A percentile compares a stretch with the other conserved stretches of the same genome.
These are phyloP conservation scores for Nerophis ophidion DNA, from an alignment of 2,113 vertebrate species.

Conservation along the genomic window DNA sequence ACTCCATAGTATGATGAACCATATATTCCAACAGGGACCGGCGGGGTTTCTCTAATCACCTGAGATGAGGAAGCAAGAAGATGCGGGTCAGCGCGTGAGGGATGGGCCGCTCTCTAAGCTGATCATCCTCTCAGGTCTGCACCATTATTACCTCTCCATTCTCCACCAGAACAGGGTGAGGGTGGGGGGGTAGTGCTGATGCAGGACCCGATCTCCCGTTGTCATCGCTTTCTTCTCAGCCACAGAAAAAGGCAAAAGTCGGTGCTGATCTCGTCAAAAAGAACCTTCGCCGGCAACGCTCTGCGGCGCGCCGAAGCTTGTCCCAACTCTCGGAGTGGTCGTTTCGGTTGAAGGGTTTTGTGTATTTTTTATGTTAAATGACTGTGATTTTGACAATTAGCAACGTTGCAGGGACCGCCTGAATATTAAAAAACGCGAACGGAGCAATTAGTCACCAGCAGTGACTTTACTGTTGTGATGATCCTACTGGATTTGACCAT, in stretches of 20 bases:
- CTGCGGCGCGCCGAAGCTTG: slow-evolving; percentile 2
- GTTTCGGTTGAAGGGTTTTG: slow-evolving; percentile 17
- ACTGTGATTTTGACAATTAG: slow-evolving; percentile 6
- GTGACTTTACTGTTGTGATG: not conserved
- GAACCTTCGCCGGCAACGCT: not conserved
- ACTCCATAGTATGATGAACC: slow-evolving; percentile 59
- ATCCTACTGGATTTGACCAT: slow-evolving; percentile 1
- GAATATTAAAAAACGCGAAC: slow-evolving; percentile 17
- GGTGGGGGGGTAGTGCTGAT: slow-evolving; percentile 24
- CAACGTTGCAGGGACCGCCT: slow-evolving; percentile 16
- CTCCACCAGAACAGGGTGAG: slow-evolving; percentile 19
- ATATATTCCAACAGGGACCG: slow-evolving; percentile 49
- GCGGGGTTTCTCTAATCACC: slow-evolving; percentile 58
- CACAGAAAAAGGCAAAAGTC: slow-evolving; percentile 21
- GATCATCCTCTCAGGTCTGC: slow-evolving; percentile 26
- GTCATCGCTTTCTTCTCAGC: slow-evolving; percentile 23
- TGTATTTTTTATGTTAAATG: slow-evolving; percentile 15
- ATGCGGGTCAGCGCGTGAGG: slow-evolving; percentile 44
- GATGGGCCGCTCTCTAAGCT: slow-evolving; percentile 27
- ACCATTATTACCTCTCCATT: slow-evolving; percentile 37
- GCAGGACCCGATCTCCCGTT: slow-evolving; percentile 33
- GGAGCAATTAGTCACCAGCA: slow-evolving; percentile 2
- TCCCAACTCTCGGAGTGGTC: slow-evolving; percentile 10
- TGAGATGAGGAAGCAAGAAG: slow-evolving; percentile 47
- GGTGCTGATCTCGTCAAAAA: slow-evolving; percentile 1